phyloP scores from a whole-genome alignment of 2,888 invertebrate genomes.

The Drosophila pegasa region DNA sequence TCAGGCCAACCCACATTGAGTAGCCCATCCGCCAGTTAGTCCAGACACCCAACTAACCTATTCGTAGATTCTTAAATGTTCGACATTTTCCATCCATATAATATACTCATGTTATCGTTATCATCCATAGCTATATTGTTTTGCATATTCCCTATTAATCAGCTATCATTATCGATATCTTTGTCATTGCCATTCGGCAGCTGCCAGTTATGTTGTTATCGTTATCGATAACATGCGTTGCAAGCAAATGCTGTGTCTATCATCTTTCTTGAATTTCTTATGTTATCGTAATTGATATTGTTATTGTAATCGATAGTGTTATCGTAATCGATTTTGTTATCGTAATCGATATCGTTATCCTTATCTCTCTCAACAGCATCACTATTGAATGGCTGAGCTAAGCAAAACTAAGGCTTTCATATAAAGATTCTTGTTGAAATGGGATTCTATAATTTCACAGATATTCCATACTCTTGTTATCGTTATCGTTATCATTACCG shows the following conservation, averaged over 20 bases:
- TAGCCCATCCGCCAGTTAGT: conserved; percentile 34
- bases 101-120: not conserved
- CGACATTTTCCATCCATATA: not conserved
- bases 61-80: not conserved
- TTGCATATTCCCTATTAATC: too few relatives aligned
- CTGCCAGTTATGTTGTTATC: not conserved
- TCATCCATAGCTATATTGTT: not conserved
- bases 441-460: not conserved
- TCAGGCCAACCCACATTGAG: not conserved
- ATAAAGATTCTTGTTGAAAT: not conserved
- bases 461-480: not conserved
- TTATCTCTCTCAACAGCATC: too few relatives aligned
- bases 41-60: conserved; percentile 7
- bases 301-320: not conserved
- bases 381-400: not conserved
- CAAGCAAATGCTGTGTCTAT: too few relatives aligned
- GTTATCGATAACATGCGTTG: not conserved
- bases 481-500: conserved; percentile 6
- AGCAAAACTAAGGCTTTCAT: not conserved
- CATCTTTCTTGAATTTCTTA: too few relatives aligned
- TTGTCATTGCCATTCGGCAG: not conserved
- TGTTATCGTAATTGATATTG: too few relatives aligned
- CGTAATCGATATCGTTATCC: not conserved
- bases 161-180: not conserved
- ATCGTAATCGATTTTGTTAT: not conserved